Evolutionary conservation across 1,140 invertebrate genomes (phyloP).

Genomic region (Ceratosolen solmsi): DNA sequence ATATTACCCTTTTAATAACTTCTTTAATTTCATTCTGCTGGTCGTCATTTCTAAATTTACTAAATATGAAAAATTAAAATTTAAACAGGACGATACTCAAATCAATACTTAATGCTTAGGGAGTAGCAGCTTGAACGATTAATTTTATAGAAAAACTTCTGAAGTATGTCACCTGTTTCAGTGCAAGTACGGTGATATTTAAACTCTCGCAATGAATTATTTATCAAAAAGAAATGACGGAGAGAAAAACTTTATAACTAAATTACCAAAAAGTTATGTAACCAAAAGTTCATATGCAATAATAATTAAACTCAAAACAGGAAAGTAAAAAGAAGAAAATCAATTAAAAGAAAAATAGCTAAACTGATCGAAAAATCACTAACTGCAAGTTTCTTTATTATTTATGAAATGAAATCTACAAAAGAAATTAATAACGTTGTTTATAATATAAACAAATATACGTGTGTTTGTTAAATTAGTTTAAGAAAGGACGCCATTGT

Average conservation of each 20-base stretch:
- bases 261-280: conserved; percentile 50
- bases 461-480: conserved; percentile 24
- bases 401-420: conserved; percentile 30
- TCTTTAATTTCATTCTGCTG: no score
- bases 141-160: conserved; percentile 49
- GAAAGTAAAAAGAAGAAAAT: conserved; percentile 32
- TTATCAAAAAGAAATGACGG: conserved; percentile 45
- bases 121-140: conserved; percentile 22
- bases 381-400: no score
- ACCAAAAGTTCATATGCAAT: background rate
- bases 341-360: no score
- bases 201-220: conserved; percentile 43
- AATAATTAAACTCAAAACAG: conserved; percentile 11
- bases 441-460: conserved; percentile 18
- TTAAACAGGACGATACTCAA: no score
- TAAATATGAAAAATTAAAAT: no score
- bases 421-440: no score
- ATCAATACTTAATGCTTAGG: conserved; percentile 50
- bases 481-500: no score
- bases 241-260: conserved; percentile 45
- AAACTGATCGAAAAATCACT: no score
- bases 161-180: background rate
- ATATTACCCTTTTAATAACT: no score
- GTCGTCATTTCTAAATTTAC: no score
- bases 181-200: no score